A percentile compares a stretch with the other conserved stretches of the same genome.
These are phyloP conservation scores for Andrena chrysosceles DNA, from an alignment of 2,888 invertebrate genomes.

Conservation along the genomic window DNA sequence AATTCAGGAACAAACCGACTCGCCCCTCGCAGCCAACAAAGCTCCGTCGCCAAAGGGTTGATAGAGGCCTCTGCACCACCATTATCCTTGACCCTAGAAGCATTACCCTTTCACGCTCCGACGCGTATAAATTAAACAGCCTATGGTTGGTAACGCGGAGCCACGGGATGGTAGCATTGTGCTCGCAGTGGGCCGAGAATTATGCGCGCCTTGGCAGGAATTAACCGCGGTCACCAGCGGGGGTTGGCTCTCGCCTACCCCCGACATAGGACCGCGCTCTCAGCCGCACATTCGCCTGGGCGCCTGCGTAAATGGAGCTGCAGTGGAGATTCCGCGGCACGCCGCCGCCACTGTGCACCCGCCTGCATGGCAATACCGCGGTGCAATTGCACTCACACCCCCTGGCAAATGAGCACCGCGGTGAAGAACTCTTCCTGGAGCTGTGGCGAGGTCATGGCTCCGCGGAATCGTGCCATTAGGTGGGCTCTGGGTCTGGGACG, in stretches of 20 bases:
- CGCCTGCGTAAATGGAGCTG: slow-evolving; percentile 51
- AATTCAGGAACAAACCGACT: too few species aligned
- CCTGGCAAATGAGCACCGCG: slow-evolving; percentile 34
- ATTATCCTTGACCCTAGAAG: slow-evolving; percentile 12
- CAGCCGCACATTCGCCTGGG: slow-evolving; percentile 45
- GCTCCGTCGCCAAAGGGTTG: not conserved
- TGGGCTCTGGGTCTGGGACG: too few species aligned
- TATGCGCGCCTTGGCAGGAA: slow-evolving; percentile 67
- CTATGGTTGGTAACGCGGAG: slow-evolving; percentile 15
- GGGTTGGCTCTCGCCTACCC: slow-evolving; percentile 28
- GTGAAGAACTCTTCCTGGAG: slow-evolving; percentile 31
- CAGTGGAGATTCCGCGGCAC: slow-evolving; percentile 51
- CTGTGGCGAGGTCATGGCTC: too few species aligned
- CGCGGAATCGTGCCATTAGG: too few species aligned
- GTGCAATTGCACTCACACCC: not conserved
- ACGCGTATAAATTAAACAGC: slow-evolving; percentile 70
- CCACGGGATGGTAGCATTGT: slow-evolving; percentile 56
- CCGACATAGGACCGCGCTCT: slow-evolving; percentile 3
- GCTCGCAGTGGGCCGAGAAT: slow-evolving; percentile 63
- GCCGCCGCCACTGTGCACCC: not conserved
- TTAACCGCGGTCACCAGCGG: slow-evolving; percentile 54
- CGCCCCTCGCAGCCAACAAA: too few species aligned
- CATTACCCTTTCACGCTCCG: slow-evolving; percentile 7
- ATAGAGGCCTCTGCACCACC: not conserved
- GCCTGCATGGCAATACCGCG: slow-evolving; percentile 8